Base-by-base conservation (phyloP, 2,888 invertebrate species). In the Rhaphigaster nebulosa region DNA sequence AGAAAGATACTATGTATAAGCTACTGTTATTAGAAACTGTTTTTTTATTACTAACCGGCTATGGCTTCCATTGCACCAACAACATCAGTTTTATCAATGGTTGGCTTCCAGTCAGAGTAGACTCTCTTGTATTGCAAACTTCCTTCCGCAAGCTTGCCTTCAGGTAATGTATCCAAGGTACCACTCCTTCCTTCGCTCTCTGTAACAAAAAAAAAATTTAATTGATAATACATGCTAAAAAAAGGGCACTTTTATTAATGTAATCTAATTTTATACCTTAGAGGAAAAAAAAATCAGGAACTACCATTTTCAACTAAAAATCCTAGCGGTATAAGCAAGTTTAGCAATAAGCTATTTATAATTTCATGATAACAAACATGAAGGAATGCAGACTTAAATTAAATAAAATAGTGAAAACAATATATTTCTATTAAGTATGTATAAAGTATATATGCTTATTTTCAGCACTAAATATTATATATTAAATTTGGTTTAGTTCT, bases 51-150 rank as follows among this genome's bases (percentile, higher is more conserved):
- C 90, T 91, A 94, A 97, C 97, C 97, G 95, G 97, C 97, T 90
- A 98, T 97, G 65, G 97, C 96, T 94, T 98, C 97, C 95, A 98
- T 96, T 87, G 97, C 96, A 92, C 96, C 95, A 92, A 97, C 97
- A 60, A 98, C 97, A 94, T 97, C 98, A 10, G 96, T 96, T 94
- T 96, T 96, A 93, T 97, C 97, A 87, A 97, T 95, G 80, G 97
- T 95, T 52, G 97, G 97, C 93, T 96, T 96, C 97, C 98, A 97
- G 93, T 97, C 97, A 34, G 96, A 95, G 93, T 96, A 96, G 50
- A 96, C 96, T 91, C 96, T 94, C 91, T 95, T 95, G 93, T 96
- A 96, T 65, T 92, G 92, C 41, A 91, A 90, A 29, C 87, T 91
- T 3, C 93, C 94, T 91, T 95, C 94, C 26, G 95, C 94, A 91